Conservation (phyloP, 2,888 invertebrate genomes). For the Drosophila mettleri region DNA sequence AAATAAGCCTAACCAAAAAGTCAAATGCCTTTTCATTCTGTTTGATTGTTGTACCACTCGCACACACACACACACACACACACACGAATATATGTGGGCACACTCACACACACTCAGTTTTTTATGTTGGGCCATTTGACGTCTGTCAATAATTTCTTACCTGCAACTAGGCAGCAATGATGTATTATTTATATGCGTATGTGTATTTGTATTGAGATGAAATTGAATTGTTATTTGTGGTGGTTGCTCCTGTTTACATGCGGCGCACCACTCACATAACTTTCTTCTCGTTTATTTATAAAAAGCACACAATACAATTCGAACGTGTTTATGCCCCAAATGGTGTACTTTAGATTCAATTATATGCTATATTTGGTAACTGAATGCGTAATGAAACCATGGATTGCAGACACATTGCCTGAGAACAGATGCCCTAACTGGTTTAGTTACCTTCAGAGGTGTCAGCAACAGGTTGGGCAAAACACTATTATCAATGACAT, state of each 20-base stretch:
- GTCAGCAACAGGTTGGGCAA: conserved; percentile 30
- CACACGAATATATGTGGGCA: conserved; percentile 1
- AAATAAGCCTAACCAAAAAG: conserved; percentile 71
- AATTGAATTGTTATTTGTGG: conserved; percentile 74
- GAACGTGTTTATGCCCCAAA: conserved; percentile 73
- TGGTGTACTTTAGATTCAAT: conserved; percentile 79
- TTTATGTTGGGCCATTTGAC: conserved; percentile 44
- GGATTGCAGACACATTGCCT: conserved; percentile 30
- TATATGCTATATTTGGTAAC: conserved; percentile 60
- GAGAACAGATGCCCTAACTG: conserved; percentile 11
- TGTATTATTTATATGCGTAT: conserved; percentile 63
- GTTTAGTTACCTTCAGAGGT: conserved; percentile 23
- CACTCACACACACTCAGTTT: conserved; percentile 8
- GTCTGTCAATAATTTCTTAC: conserved; percentile 63
- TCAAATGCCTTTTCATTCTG: conserved; percentile 70
- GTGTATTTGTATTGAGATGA: conserved; percentile 64
- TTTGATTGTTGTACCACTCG: conserved; percentile 52
- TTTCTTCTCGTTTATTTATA: conserved; percentile 46
- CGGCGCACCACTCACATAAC: conserved; percentile 34
- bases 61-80: conserved; percentile 15
- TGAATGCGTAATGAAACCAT: conserved; percentile 51
- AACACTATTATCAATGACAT: background rate
- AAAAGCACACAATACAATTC: conserved; percentile 30
- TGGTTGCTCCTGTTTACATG: conserved; percentile 52
- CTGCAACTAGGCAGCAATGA: conserved; percentile 49